Percentiles rank a stretch among this genome's conserved stretches.
Evolutionary conservation across 2,113 vertebrate species (phyloP).

Genomic region (Arenaria interpres): DNA sequence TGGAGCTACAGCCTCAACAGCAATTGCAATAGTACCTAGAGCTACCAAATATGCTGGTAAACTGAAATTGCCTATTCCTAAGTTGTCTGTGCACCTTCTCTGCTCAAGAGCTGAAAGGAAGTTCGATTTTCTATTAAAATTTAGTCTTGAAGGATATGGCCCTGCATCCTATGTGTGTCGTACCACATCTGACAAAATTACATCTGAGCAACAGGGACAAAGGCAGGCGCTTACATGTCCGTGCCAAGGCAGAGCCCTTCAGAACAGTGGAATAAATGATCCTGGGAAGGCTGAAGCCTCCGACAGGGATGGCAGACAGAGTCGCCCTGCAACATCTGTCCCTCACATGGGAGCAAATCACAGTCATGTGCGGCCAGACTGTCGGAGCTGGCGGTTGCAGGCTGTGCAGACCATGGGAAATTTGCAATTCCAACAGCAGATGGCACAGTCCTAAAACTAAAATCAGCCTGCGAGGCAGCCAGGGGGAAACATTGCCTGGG

Average conservation of each 20-base stretch:
- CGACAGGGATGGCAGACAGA: not conserved
- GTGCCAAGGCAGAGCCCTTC: not conserved
- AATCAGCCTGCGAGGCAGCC: not conserved
- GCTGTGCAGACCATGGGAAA: not conserved
- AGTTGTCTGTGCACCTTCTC: not conserved
- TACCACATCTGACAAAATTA: not conserved
- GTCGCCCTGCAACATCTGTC: not conserved
- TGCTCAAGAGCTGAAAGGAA: not conserved
- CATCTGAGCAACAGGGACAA: not conserved
- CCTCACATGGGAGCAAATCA: not conserved
- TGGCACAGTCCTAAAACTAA: conserved; percentile 68
- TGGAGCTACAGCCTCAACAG: not conserved
- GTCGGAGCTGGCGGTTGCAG: not conserved
- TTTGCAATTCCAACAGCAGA: conserved; percentile 61
- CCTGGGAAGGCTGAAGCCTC: not conserved
- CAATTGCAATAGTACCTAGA: not conserved
- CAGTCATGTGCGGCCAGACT: not conserved
- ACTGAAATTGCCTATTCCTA: not conserved
- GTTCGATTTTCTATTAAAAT: not conserved
- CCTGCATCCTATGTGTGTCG: not conserved
- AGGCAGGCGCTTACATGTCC: not conserved
- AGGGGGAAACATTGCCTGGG: not conserved
- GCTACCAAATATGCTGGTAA: not conserved
- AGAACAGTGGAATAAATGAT: not conserved
- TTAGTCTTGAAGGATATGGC: not conserved